Percentiles rank a stretch among this genome's conserved stretches.
Evolutionary conservation across 23 tunicate species (phyloP).

Genomic region (Clavelina lepadiformis): DNA sequence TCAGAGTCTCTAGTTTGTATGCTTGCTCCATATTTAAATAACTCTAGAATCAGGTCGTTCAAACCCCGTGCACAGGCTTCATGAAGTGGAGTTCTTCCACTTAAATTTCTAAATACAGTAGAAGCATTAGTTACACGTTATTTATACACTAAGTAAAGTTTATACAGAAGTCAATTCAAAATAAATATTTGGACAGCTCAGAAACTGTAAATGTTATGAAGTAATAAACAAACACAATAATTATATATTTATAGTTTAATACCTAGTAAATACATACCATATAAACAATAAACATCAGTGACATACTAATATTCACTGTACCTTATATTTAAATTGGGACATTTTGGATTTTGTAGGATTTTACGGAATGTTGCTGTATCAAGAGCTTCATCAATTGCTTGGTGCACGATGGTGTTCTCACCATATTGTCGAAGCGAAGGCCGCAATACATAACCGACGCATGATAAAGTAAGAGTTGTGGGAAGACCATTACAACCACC

Average conservation of each 20-base stretch:
- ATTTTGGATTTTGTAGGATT: slow-evolving; percentile 39
- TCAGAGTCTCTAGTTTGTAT: slow-evolving; percentile 77
- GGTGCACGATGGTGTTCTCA: slow-evolving; percentile 78
- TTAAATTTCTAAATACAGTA: slow-evolving; percentile 27
- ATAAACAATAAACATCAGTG: no score
- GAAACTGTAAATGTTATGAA: no score
- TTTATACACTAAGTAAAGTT: no score
- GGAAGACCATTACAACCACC: slow-evolving; percentile 88
- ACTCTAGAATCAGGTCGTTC: slow-evolving; percentile 43
- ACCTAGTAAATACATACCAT: no score
- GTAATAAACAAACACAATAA: no score
- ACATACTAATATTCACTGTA: slow-evolving; percentile 4
- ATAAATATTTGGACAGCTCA: no score
- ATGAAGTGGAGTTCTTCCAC: slow-evolving; percentile 88
- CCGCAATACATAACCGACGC: slow-evolving; percentile 50
- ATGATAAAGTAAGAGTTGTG: slow-evolving; percentile 46
- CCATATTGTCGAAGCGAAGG: slow-evolving; percentile 69
- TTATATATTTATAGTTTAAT: no score
- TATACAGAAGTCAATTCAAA: neutral
- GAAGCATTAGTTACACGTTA: neutral
- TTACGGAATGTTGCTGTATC: slow-evolving; percentile 37
- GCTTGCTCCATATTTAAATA: slow-evolving; percentile 55
- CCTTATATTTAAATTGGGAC: slow-evolving; percentile 81
- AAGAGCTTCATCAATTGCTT: slow-evolving; percentile 59
- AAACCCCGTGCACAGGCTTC: slow-evolving; percentile 72